phyloP scores from a whole-genome alignment of 2,888 invertebrate species.

The Cephalotes varians region DNA sequence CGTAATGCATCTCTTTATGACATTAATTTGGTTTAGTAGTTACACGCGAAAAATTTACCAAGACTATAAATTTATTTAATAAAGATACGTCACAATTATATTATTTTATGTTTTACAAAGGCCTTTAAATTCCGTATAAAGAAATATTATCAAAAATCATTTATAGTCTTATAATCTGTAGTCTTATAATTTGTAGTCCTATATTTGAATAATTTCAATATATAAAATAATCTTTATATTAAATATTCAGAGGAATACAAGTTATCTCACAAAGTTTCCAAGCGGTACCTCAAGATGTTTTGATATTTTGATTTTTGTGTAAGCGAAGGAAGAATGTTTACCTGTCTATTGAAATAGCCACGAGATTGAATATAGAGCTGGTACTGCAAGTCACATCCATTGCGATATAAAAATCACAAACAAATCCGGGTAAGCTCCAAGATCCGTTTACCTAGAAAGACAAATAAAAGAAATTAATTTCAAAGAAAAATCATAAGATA shows the following conservation, averaged over 20 bases:
- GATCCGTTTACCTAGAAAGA: slow-evolving; percentile 93
- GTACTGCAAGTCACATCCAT: slow-evolving; percentile 99
- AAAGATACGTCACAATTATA: not conserved
- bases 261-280: not conserved
- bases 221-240: not conserved
- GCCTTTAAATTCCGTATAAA: not conserved
- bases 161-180: not conserved
- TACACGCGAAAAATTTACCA: not conserved
- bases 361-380: slow-evolving; percentile 98
- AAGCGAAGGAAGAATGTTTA: slow-evolving; percentile 81
- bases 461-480: slow-evolving; percentile 29
- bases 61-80: not conserved
- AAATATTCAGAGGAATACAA: not conserved
- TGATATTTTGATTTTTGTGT: slow-evolving; percentile 1
- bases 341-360: slow-evolving; percentile 99
- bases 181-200: too few species aligned
- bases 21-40: not conserved
- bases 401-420: slow-evolving; percentile 99
- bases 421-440: slow-evolving; percentile 96
- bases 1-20: not conserved
- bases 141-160: not conserved
- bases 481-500: not conserved
- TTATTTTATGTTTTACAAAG: not conserved
- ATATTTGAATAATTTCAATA: too few species aligned
- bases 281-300: not conserved